Percentiles rank a stretch among this genome's conserved stretches.
Evolutionary conservation across 2,888 invertebrate species (phyloP).

Genomic region (Luffia ferchaultella): DNA sequence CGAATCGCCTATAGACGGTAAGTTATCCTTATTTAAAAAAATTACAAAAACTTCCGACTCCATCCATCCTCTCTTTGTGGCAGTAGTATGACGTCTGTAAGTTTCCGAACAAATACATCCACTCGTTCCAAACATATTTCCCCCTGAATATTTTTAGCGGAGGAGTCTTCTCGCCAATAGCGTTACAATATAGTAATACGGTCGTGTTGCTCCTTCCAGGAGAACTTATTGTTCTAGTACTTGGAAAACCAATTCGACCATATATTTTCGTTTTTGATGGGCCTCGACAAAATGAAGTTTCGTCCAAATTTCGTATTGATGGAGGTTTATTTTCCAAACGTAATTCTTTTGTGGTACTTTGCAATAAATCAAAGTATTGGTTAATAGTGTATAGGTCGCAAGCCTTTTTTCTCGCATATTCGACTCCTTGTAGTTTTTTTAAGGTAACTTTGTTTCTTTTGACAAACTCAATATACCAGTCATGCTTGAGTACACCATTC

Average conservation of each 20-base stretch:
- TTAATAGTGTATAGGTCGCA: constrained; percentile 13
- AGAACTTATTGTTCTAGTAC: not conserved
- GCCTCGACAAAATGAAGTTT: constrained; percentile 4
- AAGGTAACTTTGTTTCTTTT: constrained; percentile 23
- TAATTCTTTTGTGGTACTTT: constrained; percentile 4
- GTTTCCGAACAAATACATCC: not conserved
- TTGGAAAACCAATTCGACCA: not conserved
- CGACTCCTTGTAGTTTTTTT: constrained; percentile 30
- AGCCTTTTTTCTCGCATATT: constrained; percentile 19
- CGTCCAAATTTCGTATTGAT: constrained; percentile 15
- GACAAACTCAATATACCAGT: constrained; percentile 23
- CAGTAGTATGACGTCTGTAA: no score
- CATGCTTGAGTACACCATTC: constrained; percentile 21
- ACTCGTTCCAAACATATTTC: not conserved
- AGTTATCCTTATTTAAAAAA: constrained; percentile 11
- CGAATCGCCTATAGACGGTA: constrained; percentile 11
- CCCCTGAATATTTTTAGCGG: not conserved
- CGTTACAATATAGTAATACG: not conserved
- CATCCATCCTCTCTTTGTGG: not conserved
- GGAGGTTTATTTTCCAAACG: constrained; percentile 13
- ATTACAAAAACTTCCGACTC: not conserved
- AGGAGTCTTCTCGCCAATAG: not conserved
- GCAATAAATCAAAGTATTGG: constrained; percentile 5
- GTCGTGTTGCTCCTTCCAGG: not conserved
- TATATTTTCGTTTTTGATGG: no score